Evolutionary conservation across 1,140 invertebrate species (phyloP), one percentile per base, ranked within the genome.

Genomic region (Asbolus verrucosus): DNA sequence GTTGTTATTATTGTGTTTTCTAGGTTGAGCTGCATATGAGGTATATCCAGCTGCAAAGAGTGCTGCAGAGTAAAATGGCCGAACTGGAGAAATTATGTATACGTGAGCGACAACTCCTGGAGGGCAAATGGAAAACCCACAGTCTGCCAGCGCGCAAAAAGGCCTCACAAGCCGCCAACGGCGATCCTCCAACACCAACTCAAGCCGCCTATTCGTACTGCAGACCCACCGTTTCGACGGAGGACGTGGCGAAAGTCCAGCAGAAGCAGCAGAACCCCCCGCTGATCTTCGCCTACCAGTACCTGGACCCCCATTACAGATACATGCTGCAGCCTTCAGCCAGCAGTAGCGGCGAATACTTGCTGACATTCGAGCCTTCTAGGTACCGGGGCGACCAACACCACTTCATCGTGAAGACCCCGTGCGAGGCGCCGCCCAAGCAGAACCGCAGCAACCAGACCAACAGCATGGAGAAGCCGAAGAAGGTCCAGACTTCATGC

Each of bases 11-110:
- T 6, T n/a, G 38, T 14, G 60, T 63, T 19, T 77, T 78, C 27
- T 71, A 88, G 87, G 92, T 94, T 14, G 93, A 95, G 78, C 85
- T 96, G 1, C 94, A 96, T 77, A 94, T 96, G 86, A 88, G 94
- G 38, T 96, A 95, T 75, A 93, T 96, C 39, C 91, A 95, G 72
- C 83, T 96, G 3, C 94, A 96, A 83, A 88, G 91, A 71, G 85
- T 92, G 18, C 82, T 97, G 4, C 92, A 95, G 80, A 88, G 89
- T n/a, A 95, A 95, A 80, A 89, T 95, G 83, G 86, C 88, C 41
- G 94, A 97, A 83, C 81, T 96, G 24, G 93, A 96, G 77, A 86
- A 91, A 60, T 83, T 97, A 1, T 93, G 91, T 76, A 84, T 94
- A 18, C 86, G 92, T 31, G 95, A 97, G 81, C 87, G 91, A 65